Conservation (phyloP, 2,113 vertebrate genomes). For the Gopherus flavomarginatus region DNA sequence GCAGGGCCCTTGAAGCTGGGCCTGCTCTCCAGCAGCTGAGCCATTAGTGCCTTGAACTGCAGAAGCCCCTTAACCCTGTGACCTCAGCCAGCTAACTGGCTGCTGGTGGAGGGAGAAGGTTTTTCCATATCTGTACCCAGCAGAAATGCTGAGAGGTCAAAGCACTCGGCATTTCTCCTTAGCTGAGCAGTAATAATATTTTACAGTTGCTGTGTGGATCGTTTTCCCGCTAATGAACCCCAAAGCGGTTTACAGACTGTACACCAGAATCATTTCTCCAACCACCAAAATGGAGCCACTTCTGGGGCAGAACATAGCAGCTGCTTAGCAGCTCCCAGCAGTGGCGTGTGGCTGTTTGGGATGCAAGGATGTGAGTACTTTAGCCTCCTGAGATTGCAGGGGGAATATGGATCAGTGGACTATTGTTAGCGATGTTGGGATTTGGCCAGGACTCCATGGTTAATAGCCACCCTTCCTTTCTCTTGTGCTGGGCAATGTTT, state of each 20-base stretch:
- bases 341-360: fast-evolving
- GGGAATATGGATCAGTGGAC: neutral
- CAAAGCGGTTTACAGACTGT: neutral
- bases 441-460: neutral
- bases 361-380: fast-evolving
- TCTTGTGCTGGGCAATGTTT: neutral
- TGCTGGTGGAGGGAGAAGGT: neutral
- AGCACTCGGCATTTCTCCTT: neutral
- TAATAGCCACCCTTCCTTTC: neutral
- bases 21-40: neutral
- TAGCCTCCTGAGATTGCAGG: neutral
- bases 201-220: constrained; percentile 21
- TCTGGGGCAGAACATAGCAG: neutral
- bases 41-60: neutral
- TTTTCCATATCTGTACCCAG: neutral
- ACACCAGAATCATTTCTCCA: neutral
- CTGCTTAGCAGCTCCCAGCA: neutral
- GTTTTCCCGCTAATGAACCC: constrained; percentile 30
- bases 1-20: neutral
- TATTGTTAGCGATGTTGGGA: neutral
- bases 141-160: neutral
- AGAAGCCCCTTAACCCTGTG: constrained; percentile 46
- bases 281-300: neutral
- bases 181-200: constrained; percentile 35
- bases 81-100: constrained; percentile 23